A percentile compares a stretch with the other conserved stretches of the same genome.
Evolutionary conservation across 1,140 invertebrate genomes (phyloP).

Genomic region (Aphelenchoides besseyi): DNA sequence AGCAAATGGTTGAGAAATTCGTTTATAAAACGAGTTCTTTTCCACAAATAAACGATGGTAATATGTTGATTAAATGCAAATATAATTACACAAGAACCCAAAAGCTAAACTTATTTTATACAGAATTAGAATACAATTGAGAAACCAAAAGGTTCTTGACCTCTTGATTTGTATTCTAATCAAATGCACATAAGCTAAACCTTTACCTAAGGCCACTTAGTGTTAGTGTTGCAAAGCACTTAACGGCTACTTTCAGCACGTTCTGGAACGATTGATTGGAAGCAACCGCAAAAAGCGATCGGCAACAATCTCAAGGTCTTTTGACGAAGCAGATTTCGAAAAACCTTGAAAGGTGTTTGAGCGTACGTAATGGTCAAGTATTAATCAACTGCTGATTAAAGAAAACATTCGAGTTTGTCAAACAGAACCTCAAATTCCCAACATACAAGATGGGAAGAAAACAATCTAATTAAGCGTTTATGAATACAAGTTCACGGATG

Average conservation of each 20-base stretch:
- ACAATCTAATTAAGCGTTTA: not conserved
- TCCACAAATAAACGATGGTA: not conserved
- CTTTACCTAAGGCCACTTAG: not conserved
- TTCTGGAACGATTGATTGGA: not conserved
- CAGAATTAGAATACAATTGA: too few species aligned
- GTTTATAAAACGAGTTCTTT: not conserved
- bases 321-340: not conserved
- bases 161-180: too few species aligned
- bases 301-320: conserved; percentile 1
- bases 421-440: too few species aligned
- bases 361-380: too few species aligned
- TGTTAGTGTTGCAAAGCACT: not conserved
- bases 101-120: too few species aligned
- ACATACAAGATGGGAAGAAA: not conserved
- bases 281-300: not conserved
- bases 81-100: too few species aligned
- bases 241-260: too few species aligned
- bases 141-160: too few species aligned
- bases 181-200: too few species aligned
- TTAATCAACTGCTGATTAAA: too few species aligned
- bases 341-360: conserved; percentile 3
- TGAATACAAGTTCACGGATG: not conserved
- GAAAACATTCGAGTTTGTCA: too few species aligned
- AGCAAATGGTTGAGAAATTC: not conserved
- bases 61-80: too few species aligned